Evolutionary conservation across 2,113 vertebrate species (phyloP).

Genomic region (Mobula hypostoma): DNA sequence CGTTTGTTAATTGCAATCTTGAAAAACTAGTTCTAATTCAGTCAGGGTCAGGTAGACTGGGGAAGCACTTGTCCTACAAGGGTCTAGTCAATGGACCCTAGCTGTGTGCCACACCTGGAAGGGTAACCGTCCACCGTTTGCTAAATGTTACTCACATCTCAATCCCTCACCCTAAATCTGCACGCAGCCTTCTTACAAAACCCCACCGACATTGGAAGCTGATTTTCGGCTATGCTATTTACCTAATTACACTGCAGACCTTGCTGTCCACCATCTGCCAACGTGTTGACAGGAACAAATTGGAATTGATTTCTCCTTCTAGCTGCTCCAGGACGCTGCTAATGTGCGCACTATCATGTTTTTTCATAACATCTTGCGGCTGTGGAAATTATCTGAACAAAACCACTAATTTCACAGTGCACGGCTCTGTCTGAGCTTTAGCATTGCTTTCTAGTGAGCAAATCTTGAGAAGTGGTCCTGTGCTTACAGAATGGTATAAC

Average conservation of each 20-base stretch:
- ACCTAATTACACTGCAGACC: constrained; percentile 28
- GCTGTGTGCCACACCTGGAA: neutral
- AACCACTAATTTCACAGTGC: neutral
- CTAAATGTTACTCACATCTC: neutral
- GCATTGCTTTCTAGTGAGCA: neutral
- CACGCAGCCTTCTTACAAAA: neutral
- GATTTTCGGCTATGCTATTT: constrained; percentile 18
- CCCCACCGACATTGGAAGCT: neutral
- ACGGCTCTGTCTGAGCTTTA: neutral
- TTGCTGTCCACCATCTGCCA: constrained; percentile 37
- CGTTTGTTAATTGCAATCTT: no score
- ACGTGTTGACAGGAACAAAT: constrained; percentile 34
- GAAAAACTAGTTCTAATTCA: no score
- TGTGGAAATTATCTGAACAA: neutral
- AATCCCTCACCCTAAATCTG: neutral
- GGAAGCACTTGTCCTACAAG: no score
- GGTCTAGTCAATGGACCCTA: neutral
- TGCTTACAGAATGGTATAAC: neutral
- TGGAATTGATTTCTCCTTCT: constrained; percentile 35
- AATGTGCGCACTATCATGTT: neutral
- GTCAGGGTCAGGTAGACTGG: no score
- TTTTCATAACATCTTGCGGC: constrained; percentile 11
- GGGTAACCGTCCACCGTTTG: no score
- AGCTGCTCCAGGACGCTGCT: constrained; percentile 7
- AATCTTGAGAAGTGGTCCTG: neutral